Base-by-base conservation (phyloP, 2,797 vertebrate genomes). In the Ara ararauna region DNA sequence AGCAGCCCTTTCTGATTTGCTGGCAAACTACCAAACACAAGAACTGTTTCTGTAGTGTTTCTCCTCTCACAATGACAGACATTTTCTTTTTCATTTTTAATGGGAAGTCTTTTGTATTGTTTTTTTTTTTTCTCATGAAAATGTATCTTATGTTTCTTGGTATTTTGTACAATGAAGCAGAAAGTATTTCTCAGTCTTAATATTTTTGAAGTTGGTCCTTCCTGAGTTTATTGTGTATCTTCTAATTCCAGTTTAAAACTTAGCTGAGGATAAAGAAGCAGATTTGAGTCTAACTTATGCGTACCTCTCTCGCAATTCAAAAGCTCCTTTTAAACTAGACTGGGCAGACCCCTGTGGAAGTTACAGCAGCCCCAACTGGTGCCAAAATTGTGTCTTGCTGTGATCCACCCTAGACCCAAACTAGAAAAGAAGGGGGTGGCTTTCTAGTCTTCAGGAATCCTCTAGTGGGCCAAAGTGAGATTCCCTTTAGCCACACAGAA, bases 31-130 rank as follows among this genome's bases (percentile, higher is more conserved):
- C 96, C 96, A 97, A 94, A 85, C 72, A 83, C 87, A 78, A 89
- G 89, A 89, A 91, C 94, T 89, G 75, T 89, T 94, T 96, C 96
- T 97, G 83, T 93, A 95, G 76, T 95, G 87, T 87, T 94, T 96
- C 84, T 95, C 11, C 84, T 91, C 84, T 94, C 92, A 91, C 94
- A 96, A 94, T 95, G 95, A 90, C 88, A 96, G 91, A 94, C 85
- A 91, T 96, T 97, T 97, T 96, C 93, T 93, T 96, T 88, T 87
- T 91, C 60, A 89, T 82, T 96, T 97, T 92, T 94, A 95, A 93
- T 87, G 93, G 94, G 77, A 97, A 96, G 92, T 76, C 87, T 91
- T 96, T 86, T 84, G 60, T 88, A 10, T 2, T 22, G 13, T 1
- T 22, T 87, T 93, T 77, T 93, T 77, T 74, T 95, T 81, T 58